Evolutionary conservation across 2,888 invertebrate genomes (phyloP), one percentile per base, ranked within the genome.

Genomic region (Pachymerium ferrugineum): DNA sequence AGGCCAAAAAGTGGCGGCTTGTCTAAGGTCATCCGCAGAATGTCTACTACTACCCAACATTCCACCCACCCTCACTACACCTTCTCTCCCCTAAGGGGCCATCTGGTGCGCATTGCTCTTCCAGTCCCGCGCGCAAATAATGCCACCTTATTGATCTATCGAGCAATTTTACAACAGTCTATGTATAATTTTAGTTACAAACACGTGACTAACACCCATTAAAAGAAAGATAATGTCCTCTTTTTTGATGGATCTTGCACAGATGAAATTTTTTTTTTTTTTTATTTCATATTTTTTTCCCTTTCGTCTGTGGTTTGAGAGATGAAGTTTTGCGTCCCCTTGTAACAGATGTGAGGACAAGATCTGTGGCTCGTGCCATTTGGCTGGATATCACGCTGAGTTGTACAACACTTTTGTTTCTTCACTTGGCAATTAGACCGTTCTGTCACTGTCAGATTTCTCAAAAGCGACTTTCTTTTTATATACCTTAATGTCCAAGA

Each of bases 101-200:
- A 73, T 73, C 67, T 73, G 73, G 73, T 35, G 67, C 67, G 28
- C 73, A 73, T 73, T 73, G 73, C 73, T 73, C 47, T 73, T 73
- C 73, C 73, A 38, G 67, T 35, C 73, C 67, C 22, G 73, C 67
- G 73, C 73, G 28, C 73, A 31, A 38, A 68, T 73, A 73, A 73
- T 73, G 73, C 67, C 35, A 68, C 33, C 33, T 73, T 73, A 73
- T 73, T 73, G 73, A 73, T 73, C 67, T 73, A 73, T 73, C 67
- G 73, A 33, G 31, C 38, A 73, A 30, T 38, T 71, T 62, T 62
- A 62, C 62, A 28, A 62, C 25, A 28, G 10, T 22, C 62, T 10
- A 62, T 62, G 25, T 62, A 25, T 1, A 62, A 62, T 62, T 62
- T 62, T 38, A n/a, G n/a, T n/a, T n/a, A n/a, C 38, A 3, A 38